phyloP scores from a whole-genome alignment of 2,888 invertebrate genomes.

The Urechis unicinctus region DNA sequence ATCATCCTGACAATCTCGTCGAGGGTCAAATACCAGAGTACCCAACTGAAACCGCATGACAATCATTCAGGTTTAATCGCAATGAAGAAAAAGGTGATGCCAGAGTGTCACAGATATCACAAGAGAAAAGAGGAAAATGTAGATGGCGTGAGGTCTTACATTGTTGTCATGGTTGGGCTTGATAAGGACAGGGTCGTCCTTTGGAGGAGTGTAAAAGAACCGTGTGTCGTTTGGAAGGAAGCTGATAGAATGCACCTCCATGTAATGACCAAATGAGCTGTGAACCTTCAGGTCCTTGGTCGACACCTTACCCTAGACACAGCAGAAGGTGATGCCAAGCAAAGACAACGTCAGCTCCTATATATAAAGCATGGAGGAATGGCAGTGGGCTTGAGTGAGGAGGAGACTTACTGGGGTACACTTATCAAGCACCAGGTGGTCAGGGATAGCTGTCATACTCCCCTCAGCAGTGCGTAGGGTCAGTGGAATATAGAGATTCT shows the following conservation, averaged over 20 bases:
- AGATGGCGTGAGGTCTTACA: conserved; percentile 4
- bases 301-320: conserved; percentile 67
- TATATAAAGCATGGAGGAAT: too few species aligned
- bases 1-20: conserved; percentile 63
- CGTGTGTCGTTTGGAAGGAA: conserved; percentile 61
- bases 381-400: too few species aligned
- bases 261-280: conserved; percentile 72
- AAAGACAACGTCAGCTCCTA: not conserved
- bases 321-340: not conserved
- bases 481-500: conserved; percentile 63
- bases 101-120: too few species aligned
- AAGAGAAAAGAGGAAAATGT: too few species aligned
- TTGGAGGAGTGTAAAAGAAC: conserved; percentile 55
- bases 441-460: conserved; percentile 64
- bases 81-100: not conserved
- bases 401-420: conserved; percentile 72
- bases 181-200: conserved; percentile 31
- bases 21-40: conserved; percentile 60
- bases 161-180: conserved; percentile 31
- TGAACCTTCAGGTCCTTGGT: conserved; percentile 71
- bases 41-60: not conserved
- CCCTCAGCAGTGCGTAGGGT: conserved; percentile 71
- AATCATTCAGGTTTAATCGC: not conserved
- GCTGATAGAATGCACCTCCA: conserved; percentile 67
- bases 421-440: conserved; percentile 65